Percentiles rank a stretch among this genome's conserved stretches.
Conservation (phyloP, 2,888 invertebrate genomes). For the Clanis bilineata region DNA sequence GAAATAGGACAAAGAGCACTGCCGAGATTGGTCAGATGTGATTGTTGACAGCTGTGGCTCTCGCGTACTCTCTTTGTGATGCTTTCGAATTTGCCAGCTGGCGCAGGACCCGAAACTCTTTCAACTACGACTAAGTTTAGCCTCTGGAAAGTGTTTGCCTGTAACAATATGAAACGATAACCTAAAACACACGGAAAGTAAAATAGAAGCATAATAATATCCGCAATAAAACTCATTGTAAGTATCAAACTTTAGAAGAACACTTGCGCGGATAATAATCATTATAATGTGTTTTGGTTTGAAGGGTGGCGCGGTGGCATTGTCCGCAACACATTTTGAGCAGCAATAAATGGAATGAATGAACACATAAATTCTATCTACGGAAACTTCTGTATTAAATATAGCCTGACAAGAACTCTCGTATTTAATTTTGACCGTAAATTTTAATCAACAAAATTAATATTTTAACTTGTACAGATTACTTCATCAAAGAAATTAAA, state of each 20-base stretch:
- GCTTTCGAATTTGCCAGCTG: conserved; percentile 40
- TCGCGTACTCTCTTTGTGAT: conserved; percentile 40
- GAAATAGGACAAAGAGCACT: conserved; percentile 61
- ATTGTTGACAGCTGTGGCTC: conserved; percentile 53
- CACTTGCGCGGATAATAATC: conserved; percentile 20
- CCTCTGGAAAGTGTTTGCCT: conserved; percentile 1
- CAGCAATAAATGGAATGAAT: conserved; percentile 1
- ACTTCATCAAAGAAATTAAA: neutral
- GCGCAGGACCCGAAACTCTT: conserved; percentile 29
- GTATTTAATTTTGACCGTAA: neutral
- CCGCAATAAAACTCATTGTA: conserved; percentile 18
- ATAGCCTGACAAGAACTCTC: neutral
- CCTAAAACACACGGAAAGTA: conserved; percentile 13
- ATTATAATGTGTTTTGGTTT: conserved; percentile 2
- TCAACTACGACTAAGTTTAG: conserved; percentile 23
- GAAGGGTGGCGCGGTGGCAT: neutral
- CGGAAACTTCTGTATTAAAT: neutral
- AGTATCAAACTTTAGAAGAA: conserved; percentile 25
- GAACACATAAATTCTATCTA: neutral
- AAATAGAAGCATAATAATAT: conserved; percentile 14
- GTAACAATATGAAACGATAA: conserved; percentile 16
- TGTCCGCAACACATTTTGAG: neutral
- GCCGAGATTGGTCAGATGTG: conserved; percentile 57
- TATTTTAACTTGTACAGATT: neutral
- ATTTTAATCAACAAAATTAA: neutral